Evolutionary conservation across 2,888 invertebrate species (phyloP).

Genomic region (Leistus spinibarbis): DNA sequence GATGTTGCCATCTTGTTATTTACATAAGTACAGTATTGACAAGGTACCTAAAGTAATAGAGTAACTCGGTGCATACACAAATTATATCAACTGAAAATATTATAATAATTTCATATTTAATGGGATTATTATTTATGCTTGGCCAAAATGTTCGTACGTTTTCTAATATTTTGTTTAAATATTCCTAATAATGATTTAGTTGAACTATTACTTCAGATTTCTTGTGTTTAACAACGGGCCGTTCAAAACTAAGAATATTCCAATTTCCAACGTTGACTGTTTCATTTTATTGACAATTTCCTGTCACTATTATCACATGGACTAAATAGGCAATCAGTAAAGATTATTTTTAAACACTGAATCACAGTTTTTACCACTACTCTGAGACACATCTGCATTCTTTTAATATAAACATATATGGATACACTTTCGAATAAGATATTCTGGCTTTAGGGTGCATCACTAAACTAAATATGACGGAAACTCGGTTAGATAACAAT

Average conservation of each 20-base stretch:
- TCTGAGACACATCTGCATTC: not conserved
- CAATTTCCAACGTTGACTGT: conserved; percentile 6
- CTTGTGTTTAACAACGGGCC: conserved; percentile 20
- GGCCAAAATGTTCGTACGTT: too few relatives aligned
- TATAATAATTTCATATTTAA: not conserved
- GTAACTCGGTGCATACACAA: not conserved
- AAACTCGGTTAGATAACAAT: too few relatives aligned
- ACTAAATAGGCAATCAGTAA: conserved; percentile 12
- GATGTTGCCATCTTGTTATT: conserved; percentile 33
- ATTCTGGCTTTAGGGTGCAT: too few relatives aligned
- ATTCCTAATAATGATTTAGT: not conserved
- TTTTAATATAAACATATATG: too few relatives aligned
- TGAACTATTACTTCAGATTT: not conserved
- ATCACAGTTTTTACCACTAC: conserved; percentile 14
- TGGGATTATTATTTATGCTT: not conserved
- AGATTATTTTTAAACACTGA: not conserved
- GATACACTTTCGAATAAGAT: too few relatives aligned
- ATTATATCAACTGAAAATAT: not conserved
- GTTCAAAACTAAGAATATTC: not conserved
- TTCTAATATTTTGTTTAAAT: too few relatives aligned
- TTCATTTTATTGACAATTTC: conserved; percentile 8
- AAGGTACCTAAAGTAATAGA: not conserved
- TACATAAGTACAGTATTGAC: conserved; percentile 30
- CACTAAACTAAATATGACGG: too few relatives aligned
- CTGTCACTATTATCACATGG: conserved; percentile 30